Evolutionary conservation across 2,888 invertebrate genomes (phyloP).

Genomic region (Drosophila suboccidentalis): DNA sequence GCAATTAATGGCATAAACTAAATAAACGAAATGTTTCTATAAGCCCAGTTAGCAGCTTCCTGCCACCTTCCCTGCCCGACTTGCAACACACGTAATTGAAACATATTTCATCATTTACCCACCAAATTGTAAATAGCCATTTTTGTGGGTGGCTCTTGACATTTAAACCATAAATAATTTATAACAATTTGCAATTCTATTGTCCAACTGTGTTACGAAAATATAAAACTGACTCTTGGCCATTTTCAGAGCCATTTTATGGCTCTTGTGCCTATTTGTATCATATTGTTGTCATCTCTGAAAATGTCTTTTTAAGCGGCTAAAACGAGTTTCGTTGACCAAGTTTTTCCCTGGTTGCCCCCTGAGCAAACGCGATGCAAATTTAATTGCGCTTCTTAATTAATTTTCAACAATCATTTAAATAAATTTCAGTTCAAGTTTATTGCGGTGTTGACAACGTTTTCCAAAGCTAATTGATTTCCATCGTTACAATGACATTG

Average conservation of each 20-base stretch:
- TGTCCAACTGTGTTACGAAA: constrained; percentile 32
- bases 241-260: constrained; percentile 44
- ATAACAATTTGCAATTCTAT: constrained; percentile 52
- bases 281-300: constrained; percentile 20
- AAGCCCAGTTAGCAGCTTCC: constrained; percentile 9
- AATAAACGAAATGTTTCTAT: constrained; percentile 12
- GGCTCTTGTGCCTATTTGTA: constrained; percentile 48
- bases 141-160: constrained; percentile 64
- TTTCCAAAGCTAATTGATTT: constrained; percentile 20
- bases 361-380: constrained; percentile 35
- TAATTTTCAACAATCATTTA: constrained; percentile 62
- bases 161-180: constrained; percentile 57
- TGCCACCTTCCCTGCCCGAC: constrained; percentile 3
- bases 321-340: constrained; percentile 38
- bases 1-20: constrained; percentile 39
- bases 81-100: constrained; percentile 42
- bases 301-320: constrained; percentile 25
- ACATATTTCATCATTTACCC: constrained; percentile 36
- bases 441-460: constrained; percentile 32
- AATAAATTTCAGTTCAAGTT: constrained; percentile 47
- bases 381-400: constrained; percentile 59
- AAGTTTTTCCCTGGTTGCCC: constrained; percentile 11
- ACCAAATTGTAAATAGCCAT: constrained; percentile 40
- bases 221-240: constrained; percentile 13
- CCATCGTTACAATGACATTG: constrained; percentile 39